A percentile compares a stretch with the other conserved stretches of the same genome.
These are phyloP conservation scores for Hoplostethus atlanticus DNA, from an alignment of 2,797 vertebrate species.

Conservation along the genomic window DNA sequence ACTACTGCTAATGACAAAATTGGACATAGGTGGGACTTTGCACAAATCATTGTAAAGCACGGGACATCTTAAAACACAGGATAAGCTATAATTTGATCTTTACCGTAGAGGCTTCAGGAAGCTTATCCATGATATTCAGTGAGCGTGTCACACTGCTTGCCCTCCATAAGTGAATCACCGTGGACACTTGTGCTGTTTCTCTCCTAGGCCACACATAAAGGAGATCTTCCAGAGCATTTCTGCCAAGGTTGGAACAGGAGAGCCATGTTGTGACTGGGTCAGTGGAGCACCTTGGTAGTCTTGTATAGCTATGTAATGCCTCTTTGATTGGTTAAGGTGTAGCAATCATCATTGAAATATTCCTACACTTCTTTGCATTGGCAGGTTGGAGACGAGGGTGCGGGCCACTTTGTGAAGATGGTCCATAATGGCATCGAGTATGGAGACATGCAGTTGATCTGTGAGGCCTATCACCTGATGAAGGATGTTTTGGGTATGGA, in stretches of 20 bases:
- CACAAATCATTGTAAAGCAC: no score
- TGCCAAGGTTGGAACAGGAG: constrained; percentile 96
- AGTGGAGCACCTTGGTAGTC: constrained; percentile 58
- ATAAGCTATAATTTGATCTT: no score
- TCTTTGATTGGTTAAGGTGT: neutral
- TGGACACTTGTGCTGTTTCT: constrained; percentile 12
- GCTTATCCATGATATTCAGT: neutral
- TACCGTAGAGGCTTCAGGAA: neutral
- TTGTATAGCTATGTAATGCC: neutral
- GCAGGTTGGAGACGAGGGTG: constrained; percentile 97
- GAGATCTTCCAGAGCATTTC: constrained; percentile 96
- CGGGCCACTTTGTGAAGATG: constrained; percentile 99
- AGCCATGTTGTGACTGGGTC: constrained; percentile 98
- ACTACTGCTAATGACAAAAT: neutral
- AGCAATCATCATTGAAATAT: neutral
- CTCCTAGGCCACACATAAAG: constrained; percentile 94
- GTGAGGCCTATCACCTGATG: constrained; percentile 98
- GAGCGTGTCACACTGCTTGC: neutral
- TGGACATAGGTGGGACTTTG: neutral
- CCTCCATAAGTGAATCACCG: neutral
- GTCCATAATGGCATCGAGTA: constrained; percentile 99
- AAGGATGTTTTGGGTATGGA: constrained; percentile 93
- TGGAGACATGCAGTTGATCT: constrained; percentile 99
- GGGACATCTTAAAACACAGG: neutral
- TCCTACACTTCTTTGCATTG: constrained; percentile 9